Base-by-base conservation (phyloP, 1,140 invertebrate genomes). In the Temnothorax curvispinosus region DNA sequence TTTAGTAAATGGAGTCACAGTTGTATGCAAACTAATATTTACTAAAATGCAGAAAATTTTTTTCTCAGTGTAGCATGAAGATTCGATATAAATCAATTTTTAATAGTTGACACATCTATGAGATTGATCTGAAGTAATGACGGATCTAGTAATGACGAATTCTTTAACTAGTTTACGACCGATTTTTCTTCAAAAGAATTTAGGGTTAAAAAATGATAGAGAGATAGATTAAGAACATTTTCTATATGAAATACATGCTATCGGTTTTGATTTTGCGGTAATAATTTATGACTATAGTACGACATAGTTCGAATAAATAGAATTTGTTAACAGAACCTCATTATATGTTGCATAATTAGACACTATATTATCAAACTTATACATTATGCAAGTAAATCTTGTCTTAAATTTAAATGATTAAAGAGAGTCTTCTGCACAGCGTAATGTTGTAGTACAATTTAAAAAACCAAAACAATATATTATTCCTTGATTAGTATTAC, bases 181-280 rank as follows among this genome's bases (percentile, higher is more conserved):
- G n/a, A 27, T 71, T 71, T 41, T 54, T 71, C 9, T 32, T 56
- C n/a, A 44, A 44, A 35, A 47, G 9, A 81, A 80, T 41, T 35
- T 56, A 38, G 11, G 8, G 15, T 7, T 71, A 11, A 56, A 71
- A 52, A 18, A 41, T 52, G 11, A 18, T 80, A 7, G 6, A 52
- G 35, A 32, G 15, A 27, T 27, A 27, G 13, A 52, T 5, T 47
- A 7, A 9, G 32, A 58, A 41, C 13, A 27, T 38, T 38, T 27
- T 41, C 18, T 21, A 80, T 11, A 38, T 65, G 9, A 2, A 27
- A 52, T 6, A 18, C 6, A 15, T 18, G 32, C 15, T 72, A 18
- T 27, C 15, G 6, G 7, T 38, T 80, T 52, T 80, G 3, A 65
- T 21, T 6, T 50, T 65, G 0, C 35, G 41, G 13, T 4, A 7